phyloP scores from a whole-genome alignment of 2,888 invertebrate genomes.

The Ophion slaviceki region DNA sequence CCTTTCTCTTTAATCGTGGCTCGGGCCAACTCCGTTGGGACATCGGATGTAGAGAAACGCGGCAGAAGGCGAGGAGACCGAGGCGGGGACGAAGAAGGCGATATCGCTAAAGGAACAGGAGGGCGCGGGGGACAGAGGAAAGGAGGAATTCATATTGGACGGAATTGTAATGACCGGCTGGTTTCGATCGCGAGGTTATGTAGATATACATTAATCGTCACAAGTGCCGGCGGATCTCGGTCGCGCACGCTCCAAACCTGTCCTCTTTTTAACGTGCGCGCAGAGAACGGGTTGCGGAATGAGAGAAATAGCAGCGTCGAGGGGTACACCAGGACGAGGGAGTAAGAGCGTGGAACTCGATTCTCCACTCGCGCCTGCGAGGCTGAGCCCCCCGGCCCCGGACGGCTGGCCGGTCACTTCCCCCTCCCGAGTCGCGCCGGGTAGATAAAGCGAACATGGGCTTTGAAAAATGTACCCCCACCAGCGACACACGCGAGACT shows the following conservation, averaged over 20 bases:
- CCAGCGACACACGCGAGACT: not conserved
- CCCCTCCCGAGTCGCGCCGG: not conserved
- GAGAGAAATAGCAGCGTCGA: slow-evolving; percentile 49
- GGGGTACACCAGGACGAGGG: slow-evolving; percentile 22
- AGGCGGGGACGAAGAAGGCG: slow-evolving; percentile 4
- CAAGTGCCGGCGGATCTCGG: slow-evolving; percentile 55
- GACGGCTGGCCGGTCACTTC: not conserved
- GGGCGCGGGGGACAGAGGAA: not conserved
- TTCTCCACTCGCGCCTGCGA: not conserved
- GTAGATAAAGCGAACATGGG: slow-evolving; percentile 38
- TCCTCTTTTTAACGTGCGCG: slow-evolving; percentile 36
- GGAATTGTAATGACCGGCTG: slow-evolving; percentile 38
- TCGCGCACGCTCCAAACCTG: slow-evolving; percentile 57
- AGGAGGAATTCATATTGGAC: not conserved
- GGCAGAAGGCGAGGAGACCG: slow-evolving; percentile 12
- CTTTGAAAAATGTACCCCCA: slow-evolving; percentile 45
- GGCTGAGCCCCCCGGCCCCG: not conserved
- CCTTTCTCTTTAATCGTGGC: slow-evolving; percentile 54
- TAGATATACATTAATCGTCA: slow-evolving; percentile 23
- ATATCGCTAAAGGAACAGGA: not conserved
- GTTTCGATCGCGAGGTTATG: slow-evolving; percentile 26
- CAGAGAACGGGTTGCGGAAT: slow-evolving; percentile 46
- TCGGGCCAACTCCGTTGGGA: not conserved
- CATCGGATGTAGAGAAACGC: slow-evolving; percentile 14
- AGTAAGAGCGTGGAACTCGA: slow-evolving; percentile 47